Evolutionary conservation across 1,140 invertebrate species (phyloP), one percentile per base, ranked within the genome.

Genomic region (Bathynomus jamesi): DNA sequence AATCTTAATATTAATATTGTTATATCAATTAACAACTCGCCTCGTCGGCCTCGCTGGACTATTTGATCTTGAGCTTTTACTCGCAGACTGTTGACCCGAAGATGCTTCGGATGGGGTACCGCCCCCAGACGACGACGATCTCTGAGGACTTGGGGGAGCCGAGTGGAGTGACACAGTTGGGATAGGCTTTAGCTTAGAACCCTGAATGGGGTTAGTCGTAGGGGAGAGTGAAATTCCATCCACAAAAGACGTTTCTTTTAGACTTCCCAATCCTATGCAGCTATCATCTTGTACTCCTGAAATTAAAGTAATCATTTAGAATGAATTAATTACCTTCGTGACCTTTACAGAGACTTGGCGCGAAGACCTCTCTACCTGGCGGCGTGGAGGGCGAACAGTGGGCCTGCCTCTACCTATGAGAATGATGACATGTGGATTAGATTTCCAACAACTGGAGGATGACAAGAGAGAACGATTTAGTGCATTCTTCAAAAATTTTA

Each of bases 61-160:
- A 5, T 53, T 53, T 3, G 40, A 53, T 53, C 40, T 53, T 5
- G 40, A 53, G 40, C 40, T 53, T 53, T 53, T 53, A 53, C 21
- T 53, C 21, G 11, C 40, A 1, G 40, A 53, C 21, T 17, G 21
- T 53, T 53, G 40, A 53, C 40, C 21, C 21, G 40, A 53, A 17
- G 40, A 53, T n/a, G n/a, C n/a, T 5, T 53, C 40, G 13, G 40
- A 53, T 53, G 40, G 40, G 21, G 40, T 53, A 17, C 40, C 40
- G 13, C 11, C 40, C 5, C 40, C 40, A 17, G 11, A 11, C 2
- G 40, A 53, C 28, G 72, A 27, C 11, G 69, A 69, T 53, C 70
- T 74, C n/a, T 74, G 72, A 63, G 72, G 72, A 70, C 72, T 74
- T 30, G 72, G 65, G 13, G 69, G 72, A 11, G 72, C 72, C 13